Evolutionary conservation across 2,797 vertebrate species (phyloP).

Genomic region (Pangasius sanitwongsei): DNA sequence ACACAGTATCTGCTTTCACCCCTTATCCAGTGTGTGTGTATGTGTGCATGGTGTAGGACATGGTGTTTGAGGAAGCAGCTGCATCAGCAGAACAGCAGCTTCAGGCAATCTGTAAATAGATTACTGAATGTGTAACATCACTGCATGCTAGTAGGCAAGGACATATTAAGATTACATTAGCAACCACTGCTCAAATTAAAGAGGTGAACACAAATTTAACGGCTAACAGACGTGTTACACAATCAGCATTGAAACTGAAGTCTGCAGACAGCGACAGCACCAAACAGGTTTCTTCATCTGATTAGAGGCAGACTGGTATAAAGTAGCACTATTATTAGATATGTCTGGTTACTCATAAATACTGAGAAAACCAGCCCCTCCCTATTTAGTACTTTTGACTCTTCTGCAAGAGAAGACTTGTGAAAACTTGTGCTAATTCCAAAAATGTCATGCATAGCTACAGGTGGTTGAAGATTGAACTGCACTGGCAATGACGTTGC

Average conservation of each 20-base stretch:
- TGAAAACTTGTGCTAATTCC: not conserved
- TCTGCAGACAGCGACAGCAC: conserved; percentile 21
- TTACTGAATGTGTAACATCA: conserved; percentile 46
- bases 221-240: conserved; percentile 30
- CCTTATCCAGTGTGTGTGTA: not conserved
- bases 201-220: conserved; percentile 26
- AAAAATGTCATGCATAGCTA: not conserved
- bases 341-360: conserved; percentile 10
- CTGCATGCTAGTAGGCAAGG: conserved; percentile 30
- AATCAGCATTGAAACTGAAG: conserved; percentile 11
- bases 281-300: conserved; percentile 43
- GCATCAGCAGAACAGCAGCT: conserved; percentile 19
- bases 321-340: conserved; percentile 20
- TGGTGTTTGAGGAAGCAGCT: conserved; percentile 10
- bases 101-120: conserved; percentile 41
- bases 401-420: not conserved
- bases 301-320: conserved; percentile 35
- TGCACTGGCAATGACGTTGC: not conserved
- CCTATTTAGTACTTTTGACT: not conserved
- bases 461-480: not conserved
- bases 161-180: conserved; percentile 31
- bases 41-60: not conserved
- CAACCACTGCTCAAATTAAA: conserved; percentile 39
- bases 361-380: not conserved
- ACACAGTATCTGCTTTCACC: not conserved